Evolutionary conservation across 2,888 invertebrate genomes (phyloP), one percentile per base, ranked within the genome.

Genomic region (Macaria liturata): DNA sequence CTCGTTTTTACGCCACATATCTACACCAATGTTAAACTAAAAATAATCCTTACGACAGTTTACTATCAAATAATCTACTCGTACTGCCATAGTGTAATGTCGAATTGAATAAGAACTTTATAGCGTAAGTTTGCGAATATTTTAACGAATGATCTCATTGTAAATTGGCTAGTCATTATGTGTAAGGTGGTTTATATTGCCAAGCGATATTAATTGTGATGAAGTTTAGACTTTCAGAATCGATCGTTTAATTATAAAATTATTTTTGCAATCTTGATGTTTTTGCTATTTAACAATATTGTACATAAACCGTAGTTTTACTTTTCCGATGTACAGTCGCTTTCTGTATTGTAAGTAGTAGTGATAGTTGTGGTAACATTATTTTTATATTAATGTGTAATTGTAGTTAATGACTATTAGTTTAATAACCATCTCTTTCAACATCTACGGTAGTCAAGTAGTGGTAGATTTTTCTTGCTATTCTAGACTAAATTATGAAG

Each of bases 181-280:
- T 52, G 62, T 81, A 82, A 76, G 72, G 61, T 73, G 9, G 55
- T 20, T 54, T 74, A 80, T 88, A 89, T 88, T 89, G 89, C 88
- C 79, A 90, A 90, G 90, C 90, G 87, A 90, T 89, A 89, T 85
- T 63, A 39, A 61, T 57, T 88, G 87, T 89, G 88, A 88, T 89
- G 59, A 64, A 57, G 62, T 64, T 63, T 61, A 52, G 59, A 53
- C 45, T 42, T 55, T 54, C 32, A 4, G 31, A 47, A 47, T 20
- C 47, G 20, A 39, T 39, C 46, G 7, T 45, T 46, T 58, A 49
- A 32, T 44, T 51, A 50, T 59, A 30, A 49, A 46, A 20, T 55
- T 42, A 48, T 55, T 59, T 60, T 60, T 49, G 49, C 46, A 43
- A 59, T 51, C 42, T 49, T 44, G 5, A 39, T 49, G 46, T 37